Conservation (phyloP, 1,140 invertebrate species). For the Paracyclopina nana region DNA sequence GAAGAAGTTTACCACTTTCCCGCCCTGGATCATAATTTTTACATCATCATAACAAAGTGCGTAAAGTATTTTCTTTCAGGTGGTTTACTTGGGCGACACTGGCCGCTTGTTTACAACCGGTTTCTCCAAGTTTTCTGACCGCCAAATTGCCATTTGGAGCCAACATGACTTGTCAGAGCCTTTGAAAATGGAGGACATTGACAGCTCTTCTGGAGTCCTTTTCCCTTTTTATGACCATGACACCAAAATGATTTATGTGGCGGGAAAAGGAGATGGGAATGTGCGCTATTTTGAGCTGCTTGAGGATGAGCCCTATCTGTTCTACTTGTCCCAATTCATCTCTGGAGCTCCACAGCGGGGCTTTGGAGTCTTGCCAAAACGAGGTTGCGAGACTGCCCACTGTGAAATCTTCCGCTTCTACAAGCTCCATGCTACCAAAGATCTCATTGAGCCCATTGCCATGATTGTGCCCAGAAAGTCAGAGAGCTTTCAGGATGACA, state of each 20-base stretch:
- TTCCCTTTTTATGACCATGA: slow-evolving; percentile 85
- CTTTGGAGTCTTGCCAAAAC: slow-evolving; percentile 75
- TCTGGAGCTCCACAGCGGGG: slow-evolving; percentile 51
- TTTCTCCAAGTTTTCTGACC: slow-evolving; percentile 68
- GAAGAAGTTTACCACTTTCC: too few species aligned
- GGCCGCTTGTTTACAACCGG: slow-evolving; percentile 64
- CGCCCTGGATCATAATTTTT: too few species aligned
- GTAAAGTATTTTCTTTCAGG: slow-evolving; percentile 41
- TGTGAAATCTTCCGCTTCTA: slow-evolving; percentile 83
- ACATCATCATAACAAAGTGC: too few species aligned
- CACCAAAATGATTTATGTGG: slow-evolving; percentile 61
- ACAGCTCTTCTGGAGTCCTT: slow-evolving; percentile 74
- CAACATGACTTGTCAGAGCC: slow-evolving; percentile 52
- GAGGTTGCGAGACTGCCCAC: slow-evolving; percentile 53
- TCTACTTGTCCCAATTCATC: slow-evolving; percentile 78
- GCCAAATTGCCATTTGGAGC: slow-evolving; percentile 73
- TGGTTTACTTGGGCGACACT: slow-evolving; percentile 57
- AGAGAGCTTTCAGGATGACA: slow-evolving; percentile 36
- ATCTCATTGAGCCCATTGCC: slow-evolving; percentile 68
- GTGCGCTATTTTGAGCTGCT: slow-evolving; percentile 85
- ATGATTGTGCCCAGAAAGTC: slow-evolving; percentile 83
- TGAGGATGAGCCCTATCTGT: slow-evolving; percentile 56
- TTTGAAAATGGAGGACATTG: slow-evolving; percentile 58
- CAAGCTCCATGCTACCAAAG: slow-evolving; percentile 68
- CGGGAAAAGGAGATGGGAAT: slow-evolving; percentile 75